Evolutionary conservation across 2,113 vertebrate genomes (phyloP).

Genomic region (Siphamia tubifer): DNA sequence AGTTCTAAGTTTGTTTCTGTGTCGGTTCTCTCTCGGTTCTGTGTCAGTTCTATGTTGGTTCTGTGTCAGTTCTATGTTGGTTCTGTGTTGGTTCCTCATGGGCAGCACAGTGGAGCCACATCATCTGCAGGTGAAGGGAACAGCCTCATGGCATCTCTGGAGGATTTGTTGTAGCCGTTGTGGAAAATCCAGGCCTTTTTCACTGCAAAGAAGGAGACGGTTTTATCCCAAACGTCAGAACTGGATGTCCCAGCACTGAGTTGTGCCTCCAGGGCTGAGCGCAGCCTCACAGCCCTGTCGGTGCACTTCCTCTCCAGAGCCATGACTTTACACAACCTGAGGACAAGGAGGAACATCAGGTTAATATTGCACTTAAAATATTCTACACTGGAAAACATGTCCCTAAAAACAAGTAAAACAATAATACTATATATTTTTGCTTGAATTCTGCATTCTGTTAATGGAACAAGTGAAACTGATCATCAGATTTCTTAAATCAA

Average conservation of each 20-base stretch:
- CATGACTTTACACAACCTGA: constrained; percentile 69
- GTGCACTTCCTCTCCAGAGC: constrained; percentile 73
- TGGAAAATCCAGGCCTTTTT: constrained; percentile 70
- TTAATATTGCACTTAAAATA: not conserved
- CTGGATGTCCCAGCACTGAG: constrained; percentile 49
- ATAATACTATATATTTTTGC: no score
- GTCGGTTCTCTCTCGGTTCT: no score
- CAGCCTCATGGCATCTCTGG: constrained; percentile 74
- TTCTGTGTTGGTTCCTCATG: constrained; percentile 11
- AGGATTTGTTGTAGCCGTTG: constrained; percentile 72
- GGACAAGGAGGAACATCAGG: not conserved
- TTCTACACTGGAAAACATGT: no score
- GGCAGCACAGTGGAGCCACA: constrained; percentile 64
- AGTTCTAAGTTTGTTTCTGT: no score
- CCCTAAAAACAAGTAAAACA: no score
- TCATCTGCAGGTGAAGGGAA: constrained; percentile 69
- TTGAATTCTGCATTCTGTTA: no score
- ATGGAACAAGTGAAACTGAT: no score
- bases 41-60: not conserved
- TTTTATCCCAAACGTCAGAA: constrained; percentile 76
- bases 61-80: no score
- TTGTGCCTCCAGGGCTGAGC: constrained; percentile 59
- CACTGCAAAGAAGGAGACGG: constrained; percentile 72
- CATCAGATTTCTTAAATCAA: no score
- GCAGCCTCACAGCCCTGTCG: constrained; percentile 59